Evolutionary conservation across 2,113 vertebrate genomes (phyloP).

Genomic region (Hystrix brachyura): DNA sequence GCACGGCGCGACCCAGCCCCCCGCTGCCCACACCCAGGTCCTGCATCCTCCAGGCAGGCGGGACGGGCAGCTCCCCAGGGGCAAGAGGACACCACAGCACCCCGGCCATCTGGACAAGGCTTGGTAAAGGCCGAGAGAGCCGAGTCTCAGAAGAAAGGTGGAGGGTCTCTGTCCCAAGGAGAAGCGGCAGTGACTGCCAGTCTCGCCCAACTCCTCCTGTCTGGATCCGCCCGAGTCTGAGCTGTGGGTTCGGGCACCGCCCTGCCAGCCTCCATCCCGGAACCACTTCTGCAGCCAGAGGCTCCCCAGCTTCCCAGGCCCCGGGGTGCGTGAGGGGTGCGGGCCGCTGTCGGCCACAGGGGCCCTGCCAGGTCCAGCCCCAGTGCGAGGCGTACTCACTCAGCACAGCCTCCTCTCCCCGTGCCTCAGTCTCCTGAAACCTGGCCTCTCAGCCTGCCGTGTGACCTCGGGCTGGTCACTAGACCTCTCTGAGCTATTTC

Average conservation of each 20-base stretch:
- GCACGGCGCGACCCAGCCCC: background rate
- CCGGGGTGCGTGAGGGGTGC: background rate
- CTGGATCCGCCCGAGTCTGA: background rate
- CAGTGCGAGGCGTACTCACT: fast-evolving
- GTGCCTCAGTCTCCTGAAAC: fast-evolving
- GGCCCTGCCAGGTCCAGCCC: background rate
- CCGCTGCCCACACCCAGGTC: background rate
- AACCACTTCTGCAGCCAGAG: background rate
- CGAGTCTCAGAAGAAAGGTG: background rate
- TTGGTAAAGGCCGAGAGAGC: too few species aligned
- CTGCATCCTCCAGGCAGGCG: background rate
- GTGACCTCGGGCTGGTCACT: background rate
- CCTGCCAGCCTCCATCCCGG: background rate
- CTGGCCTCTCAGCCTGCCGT: background rate
- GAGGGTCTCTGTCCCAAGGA: background rate
- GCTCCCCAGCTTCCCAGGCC: background rate
- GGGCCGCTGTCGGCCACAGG: background rate
- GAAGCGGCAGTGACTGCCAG: background rate
- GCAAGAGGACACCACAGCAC: fast-evolving
- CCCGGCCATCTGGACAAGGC: background rate
- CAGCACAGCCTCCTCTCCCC: background rate
- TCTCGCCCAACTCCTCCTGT: background rate
- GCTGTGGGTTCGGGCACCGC: background rate
- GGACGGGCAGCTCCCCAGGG: background rate
- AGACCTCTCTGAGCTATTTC: background rate